These are phyloP conservation scores for Onychostruthus taczanowskii DNA, from an alignment of 2,113 vertebrate genomes.

Conservation along the genomic window DNA sequence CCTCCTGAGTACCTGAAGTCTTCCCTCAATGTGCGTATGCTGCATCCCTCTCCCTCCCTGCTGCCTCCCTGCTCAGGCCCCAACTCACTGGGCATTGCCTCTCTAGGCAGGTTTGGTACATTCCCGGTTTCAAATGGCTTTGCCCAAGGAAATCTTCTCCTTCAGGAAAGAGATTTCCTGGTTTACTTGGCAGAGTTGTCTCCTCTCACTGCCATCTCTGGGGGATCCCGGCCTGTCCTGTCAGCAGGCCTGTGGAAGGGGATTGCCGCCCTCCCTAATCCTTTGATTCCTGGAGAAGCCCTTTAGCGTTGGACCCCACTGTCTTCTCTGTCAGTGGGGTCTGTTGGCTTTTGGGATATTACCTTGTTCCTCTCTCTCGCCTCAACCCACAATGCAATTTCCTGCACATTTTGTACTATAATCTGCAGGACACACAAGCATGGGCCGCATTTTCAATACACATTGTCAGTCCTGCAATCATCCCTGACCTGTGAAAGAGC, in stretches of 20 bases:
- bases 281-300: too few relatives aligned
- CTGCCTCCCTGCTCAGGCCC: not conserved
- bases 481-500: not conserved
- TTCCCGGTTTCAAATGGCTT: not conserved
- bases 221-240: fast-evolving
- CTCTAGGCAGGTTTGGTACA: too few relatives aligned
- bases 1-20: too few relatives aligned
- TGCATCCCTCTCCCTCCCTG: not conserved
- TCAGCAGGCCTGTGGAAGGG: not conserved
- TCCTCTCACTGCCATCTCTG: not conserved
- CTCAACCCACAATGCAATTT: not conserved
- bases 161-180: not conserved
- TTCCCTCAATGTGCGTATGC: not conserved
- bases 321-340: too few relatives aligned
- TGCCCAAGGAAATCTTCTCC: not conserved
- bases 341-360: not conserved
- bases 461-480: not conserved
- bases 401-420: not conserved
- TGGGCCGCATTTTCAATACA: not conserved
- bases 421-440: not conserved
- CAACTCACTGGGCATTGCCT: not conserved
- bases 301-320: too few relatives aligned
- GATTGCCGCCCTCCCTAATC: too few relatives aligned
- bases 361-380: too few relatives aligned
- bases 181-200: not conserved